Conservation (phyloP, 2,797 vertebrate species). For the Sebastes diploproa region DNA sequence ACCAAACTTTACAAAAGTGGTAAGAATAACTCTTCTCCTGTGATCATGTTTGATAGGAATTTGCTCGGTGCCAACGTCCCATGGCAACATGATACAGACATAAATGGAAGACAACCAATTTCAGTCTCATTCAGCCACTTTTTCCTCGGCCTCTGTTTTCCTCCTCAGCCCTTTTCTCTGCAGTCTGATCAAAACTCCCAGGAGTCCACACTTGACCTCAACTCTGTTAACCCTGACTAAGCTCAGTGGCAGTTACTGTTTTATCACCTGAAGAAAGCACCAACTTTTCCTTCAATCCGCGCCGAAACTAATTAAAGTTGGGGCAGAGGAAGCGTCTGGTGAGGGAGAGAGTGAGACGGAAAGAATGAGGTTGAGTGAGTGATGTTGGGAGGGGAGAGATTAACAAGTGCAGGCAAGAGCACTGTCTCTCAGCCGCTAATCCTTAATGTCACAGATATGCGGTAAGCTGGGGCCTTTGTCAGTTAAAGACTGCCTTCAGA, state of each 20-base stretch:
- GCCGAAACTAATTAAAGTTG: slow-evolving; percentile 81
- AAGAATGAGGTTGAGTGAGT: slow-evolving; percentile 56
- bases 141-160: slow-evolving; percentile 6
- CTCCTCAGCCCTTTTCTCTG: slow-evolving; percentile 18
- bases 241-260: slow-evolving; percentile 69
- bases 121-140: not conserved
- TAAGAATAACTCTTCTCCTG: not conserved
- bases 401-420: slow-evolving; percentile 73
- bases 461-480: slow-evolving; percentile 66
- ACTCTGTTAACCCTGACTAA: slow-evolving; percentile 69
- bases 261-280: slow-evolving; percentile 74
- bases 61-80: not conserved
- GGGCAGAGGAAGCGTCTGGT: slow-evolving; percentile 45
- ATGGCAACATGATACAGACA: not conserved
- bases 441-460: slow-evolving; percentile 77
- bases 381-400: slow-evolving; percentile 71
- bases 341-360: slow-evolving; percentile 28
- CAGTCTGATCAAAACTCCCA: slow-evolving; percentile 52
- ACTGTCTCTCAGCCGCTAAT: slow-evolving; percentile 70
- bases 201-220: slow-evolving; percentile 64
- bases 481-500: slow-evolving; percentile 71
- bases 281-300: slow-evolving; percentile 68
- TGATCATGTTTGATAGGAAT: not conserved
- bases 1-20: not conserved
- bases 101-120: slow-evolving; percentile 1